Percentiles rank a stretch among this genome's conserved stretches.
Conservation (phyloP, 2,113 vertebrate genomes). For the Aegithalos caudatus region DNA sequence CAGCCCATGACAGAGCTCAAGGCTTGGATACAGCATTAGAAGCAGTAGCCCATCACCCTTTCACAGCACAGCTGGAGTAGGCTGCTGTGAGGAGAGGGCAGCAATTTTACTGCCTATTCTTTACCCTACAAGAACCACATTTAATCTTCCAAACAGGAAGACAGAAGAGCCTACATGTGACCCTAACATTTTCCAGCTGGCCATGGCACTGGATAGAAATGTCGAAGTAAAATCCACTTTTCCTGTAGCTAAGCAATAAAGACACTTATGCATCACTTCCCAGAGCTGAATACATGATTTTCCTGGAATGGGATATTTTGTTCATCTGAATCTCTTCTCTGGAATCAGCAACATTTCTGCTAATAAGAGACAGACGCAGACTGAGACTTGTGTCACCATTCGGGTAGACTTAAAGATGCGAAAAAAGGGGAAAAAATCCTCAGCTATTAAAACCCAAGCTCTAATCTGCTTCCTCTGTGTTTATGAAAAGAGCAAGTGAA, state of each 20-base stretch:
- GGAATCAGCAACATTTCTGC: neutral
- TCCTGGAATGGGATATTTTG: neutral
- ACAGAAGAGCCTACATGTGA: neutral
- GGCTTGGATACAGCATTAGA: neutral
- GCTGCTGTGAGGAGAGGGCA: neutral
- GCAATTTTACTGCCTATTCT: neutral
- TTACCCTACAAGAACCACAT: neutral
- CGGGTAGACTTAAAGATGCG: neutral
- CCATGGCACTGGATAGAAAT: neutral
- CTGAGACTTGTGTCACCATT: neutral
- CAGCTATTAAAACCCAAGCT: neutral
- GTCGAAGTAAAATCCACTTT: neutral
- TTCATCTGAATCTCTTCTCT: neutral
- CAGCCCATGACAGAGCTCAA: accelerated
- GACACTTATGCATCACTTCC: neutral
- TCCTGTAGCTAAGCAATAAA: neutral
- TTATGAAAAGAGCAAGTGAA: neutral
- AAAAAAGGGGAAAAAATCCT: neutral
- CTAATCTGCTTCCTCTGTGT: neutral
- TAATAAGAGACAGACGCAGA: neutral
- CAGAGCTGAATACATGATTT: neutral
- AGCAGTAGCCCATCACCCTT: neutral
- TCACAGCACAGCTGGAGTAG: neutral
- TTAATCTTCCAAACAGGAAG: neutral
- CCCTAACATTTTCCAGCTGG: neutral